These are phyloP conservation scores for Dicyrtomina minuta DNA, from an alignment of 2,888 invertebrate species.

Conservation along the genomic window DNA sequence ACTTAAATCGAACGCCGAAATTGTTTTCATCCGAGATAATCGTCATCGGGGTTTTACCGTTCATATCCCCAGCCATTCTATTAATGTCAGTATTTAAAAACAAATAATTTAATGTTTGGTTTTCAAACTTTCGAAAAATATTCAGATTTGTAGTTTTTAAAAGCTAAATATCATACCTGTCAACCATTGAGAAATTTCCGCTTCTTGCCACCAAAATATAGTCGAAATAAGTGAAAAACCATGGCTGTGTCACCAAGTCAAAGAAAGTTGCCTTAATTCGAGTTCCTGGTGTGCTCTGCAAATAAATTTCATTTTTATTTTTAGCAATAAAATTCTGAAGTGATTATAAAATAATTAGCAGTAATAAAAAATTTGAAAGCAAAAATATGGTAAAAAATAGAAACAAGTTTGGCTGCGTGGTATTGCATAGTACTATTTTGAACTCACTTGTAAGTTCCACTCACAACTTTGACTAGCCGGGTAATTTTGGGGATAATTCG, in stretches of 20 bases:
- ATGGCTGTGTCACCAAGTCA: slow-evolving; percentile 51
- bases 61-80: slow-evolving; percentile 52
- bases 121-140: no score
- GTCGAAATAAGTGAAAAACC: slow-evolving; percentile 53
- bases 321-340: no score
- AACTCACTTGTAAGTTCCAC: slow-evolving; percentile 51
- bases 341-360: no score
- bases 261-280: slow-evolving; percentile 50
- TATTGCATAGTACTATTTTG: no score
- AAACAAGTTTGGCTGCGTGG: no score
- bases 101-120: background rate
- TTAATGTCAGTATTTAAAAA: background rate
- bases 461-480: slow-evolving; percentile 48
- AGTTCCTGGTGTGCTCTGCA: slow-evolving; percentile 43
- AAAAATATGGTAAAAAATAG: no score
- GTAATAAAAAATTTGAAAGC: no score
- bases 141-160: no score
- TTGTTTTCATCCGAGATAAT: slow-evolving; percentile 46
- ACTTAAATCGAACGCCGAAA: slow-evolving; percentile 50
- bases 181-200: slow-evolving; percentile 48
- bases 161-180: no score
- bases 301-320: no score
- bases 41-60: slow-evolving; percentile 49
- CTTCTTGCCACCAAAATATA: slow-evolving; percentile 49
- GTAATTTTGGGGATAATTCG: slow-evolving; percentile 52